Base-by-base conservation (phyloP, 2,113 vertebrate genomes). In the Etia nguti region DNA sequence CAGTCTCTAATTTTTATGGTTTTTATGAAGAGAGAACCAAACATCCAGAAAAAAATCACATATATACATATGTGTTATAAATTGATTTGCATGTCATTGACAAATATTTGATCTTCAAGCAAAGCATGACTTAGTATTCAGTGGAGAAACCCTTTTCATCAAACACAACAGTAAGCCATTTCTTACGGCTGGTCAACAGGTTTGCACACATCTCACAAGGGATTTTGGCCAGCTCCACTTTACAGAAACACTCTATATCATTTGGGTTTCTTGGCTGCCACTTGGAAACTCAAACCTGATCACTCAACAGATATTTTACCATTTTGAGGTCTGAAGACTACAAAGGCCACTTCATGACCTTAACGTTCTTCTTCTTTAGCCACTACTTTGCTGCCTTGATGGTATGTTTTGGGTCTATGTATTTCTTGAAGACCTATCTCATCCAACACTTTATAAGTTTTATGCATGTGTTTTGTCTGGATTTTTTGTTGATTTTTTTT, bases 191-290 rank as follows among this genome's bases (percentile, higher is more conserved):
- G 55, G 55, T 56, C 55, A 56, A 0, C 22, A 56, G 55, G 22
- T 56, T 56, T 56, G 55, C 12, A 26, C 1, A 56, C 22, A 56
- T 56, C 55, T 15, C 55, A 56, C 22, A 8, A 56, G 22, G 55
- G 55, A 11, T 4, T 57, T 57, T 26, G 55, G 22, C 0, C 55
- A 57, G 15, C 22, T 57, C 54, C 54, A 55, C 5, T 55, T 24
- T 0, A 56, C 54, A 56, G 22, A 56, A 56, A 24, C 22, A 7
- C 11, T 56, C 22, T 56, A 56, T 24, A 56, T 8, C 0, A 24
- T 56, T 56, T 56, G 24, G 22, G 11, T 56, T 56, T 56, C 6
- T 56, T 56, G n/a, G 54, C 54, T 56, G 22, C 54, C 0, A 3
- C 54, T 56, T 56, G 54, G 55, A 56, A 56, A 15, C 55, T 26